Conservation (phyloP, 2,797 vertebrate species). For the Cryptoblepharus egeriae region DNA sequence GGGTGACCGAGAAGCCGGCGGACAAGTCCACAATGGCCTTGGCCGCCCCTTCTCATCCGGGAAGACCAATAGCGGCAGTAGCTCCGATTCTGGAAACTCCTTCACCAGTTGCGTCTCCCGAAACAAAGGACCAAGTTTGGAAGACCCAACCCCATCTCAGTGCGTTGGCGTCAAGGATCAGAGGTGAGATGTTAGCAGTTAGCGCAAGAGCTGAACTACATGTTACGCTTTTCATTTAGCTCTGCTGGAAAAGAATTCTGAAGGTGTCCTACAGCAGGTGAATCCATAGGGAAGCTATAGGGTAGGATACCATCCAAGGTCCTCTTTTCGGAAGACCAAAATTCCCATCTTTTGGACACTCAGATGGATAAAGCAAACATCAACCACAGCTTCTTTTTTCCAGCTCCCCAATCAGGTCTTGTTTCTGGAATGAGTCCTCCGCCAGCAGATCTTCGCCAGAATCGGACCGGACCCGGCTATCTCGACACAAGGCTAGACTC, state of each 20-base stretch:
- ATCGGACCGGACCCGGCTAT: slow-evolving; percentile 75
- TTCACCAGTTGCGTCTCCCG: slow-evolving; percentile 93
- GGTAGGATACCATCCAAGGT: not conserved
- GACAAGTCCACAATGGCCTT: slow-evolving; percentile 70
- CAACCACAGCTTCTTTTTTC: slow-evolving; percentile 62
- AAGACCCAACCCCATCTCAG: slow-evolving; percentile 73
- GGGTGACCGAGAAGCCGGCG: slow-evolving; percentile 79
- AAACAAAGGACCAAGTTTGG: slow-evolving; percentile 82
- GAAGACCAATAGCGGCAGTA: slow-evolving; percentile 86
- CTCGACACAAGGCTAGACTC: slow-evolving; percentile 70
- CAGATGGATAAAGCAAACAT: slow-evolving; percentile 70
- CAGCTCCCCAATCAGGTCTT: slow-evolving; percentile 69
- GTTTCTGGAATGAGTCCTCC: slow-evolving; percentile 75
- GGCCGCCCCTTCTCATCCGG: slow-evolving; percentile 75
- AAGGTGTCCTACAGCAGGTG: not conserved
- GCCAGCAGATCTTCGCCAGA: slow-evolving; percentile 84
- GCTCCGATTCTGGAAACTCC: slow-evolving; percentile 97
- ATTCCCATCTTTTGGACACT: slow-evolving; percentile 76
- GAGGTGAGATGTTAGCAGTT: slow-evolving; percentile 74
- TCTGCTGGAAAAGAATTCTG: not conserved
- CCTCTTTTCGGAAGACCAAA: slow-evolving; percentile 75
- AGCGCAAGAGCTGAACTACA: not conserved
- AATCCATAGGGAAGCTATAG: no score
- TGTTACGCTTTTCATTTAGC: not conserved
- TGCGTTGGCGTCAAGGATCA: slow-evolving; percentile 69